These are phyloP conservation scores for Anoura caudifer DNA, from an alignment of 2,113 vertebrate genomes.

Conservation along the genomic window DNA sequence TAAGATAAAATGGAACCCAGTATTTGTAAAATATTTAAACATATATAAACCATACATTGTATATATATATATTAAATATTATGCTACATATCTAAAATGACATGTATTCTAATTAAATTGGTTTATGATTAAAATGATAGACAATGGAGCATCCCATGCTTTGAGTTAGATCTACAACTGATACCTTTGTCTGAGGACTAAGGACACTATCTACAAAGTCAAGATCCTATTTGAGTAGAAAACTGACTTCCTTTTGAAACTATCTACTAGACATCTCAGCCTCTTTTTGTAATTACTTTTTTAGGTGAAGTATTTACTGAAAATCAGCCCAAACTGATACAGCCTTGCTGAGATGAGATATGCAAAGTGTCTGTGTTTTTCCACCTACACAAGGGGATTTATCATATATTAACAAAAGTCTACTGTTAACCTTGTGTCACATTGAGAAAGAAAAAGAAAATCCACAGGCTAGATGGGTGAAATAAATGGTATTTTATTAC, in stretches of 20 bases:
- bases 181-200: background rate
- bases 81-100: background rate
- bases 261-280: background rate
- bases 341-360: background rate
- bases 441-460: slow-evolving; percentile 29
- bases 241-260: background rate
- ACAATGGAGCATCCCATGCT: background rate
- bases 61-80: background rate
- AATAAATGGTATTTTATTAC: slow-evolving; percentile 48
- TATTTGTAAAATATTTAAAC: background rate
- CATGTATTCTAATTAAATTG: background rate
- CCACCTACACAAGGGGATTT: slow-evolving; percentile 56
- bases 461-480: slow-evolving; percentile 53
- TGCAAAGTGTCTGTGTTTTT: background rate
- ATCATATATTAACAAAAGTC: slow-evolving; percentile 68
- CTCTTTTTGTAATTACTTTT: background rate
- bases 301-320: background rate
- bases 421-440: slow-evolving; percentile 55
- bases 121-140: background rate
- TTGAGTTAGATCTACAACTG: background rate
- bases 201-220: background rate
- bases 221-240: background rate
- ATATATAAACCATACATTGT: background rate
- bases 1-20: background rate
- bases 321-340: background rate